These are phyloP conservation scores for Oophaga sylvatica DNA, from an alignment of 2,797 vertebrate species.

Conservation along the genomic window DNA sequence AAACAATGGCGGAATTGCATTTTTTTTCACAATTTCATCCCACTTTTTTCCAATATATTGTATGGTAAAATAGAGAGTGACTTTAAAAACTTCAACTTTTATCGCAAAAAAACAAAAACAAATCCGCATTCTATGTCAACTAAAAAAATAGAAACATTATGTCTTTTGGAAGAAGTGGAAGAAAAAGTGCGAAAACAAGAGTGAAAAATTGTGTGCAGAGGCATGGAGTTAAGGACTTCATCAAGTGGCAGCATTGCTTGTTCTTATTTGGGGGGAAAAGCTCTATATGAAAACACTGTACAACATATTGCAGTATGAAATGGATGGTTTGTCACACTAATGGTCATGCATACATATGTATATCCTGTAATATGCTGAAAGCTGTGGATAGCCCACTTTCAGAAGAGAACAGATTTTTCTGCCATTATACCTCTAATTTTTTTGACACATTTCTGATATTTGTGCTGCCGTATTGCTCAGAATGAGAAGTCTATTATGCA, in stretches of 20 bases:
- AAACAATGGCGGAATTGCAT: no score
- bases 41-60: no score
- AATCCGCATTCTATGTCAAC: no score
- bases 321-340: not conserved
- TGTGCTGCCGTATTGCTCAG: constrained; percentile 39
- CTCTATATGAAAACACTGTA: not conserved
- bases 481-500: constrained; percentile 55
- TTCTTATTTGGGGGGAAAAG: not conserved
- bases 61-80: no score
- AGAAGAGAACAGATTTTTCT: constrained; percentile 9
- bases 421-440: constrained; percentile 27
- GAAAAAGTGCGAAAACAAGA: no score
- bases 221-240: no score
- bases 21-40: no score
- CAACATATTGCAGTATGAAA: not conserved
- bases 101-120: no score
- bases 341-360: not conserved
- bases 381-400: not conserved
- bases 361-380: not conserved
- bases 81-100: no score
- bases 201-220: no score
- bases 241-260: not conserved
- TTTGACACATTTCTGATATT: constrained; percentile 44
- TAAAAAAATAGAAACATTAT: no score
- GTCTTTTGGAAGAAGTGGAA: no score